Evolutionary conservation across 2,113 vertebrate species (phyloP).

Genomic region (Heterotis niloticus): DNA sequence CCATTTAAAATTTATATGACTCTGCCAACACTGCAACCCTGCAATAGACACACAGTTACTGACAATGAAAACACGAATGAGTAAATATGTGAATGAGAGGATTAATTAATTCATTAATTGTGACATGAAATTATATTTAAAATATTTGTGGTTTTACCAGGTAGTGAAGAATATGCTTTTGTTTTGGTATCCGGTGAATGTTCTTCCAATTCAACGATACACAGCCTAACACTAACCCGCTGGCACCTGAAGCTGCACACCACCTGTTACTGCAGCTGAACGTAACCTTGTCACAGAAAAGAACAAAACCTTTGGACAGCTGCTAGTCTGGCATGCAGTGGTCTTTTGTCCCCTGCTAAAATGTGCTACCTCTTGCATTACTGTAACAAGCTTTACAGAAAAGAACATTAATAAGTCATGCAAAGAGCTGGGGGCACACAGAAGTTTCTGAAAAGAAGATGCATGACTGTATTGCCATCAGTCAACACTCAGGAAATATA

Average conservation of each 20-base stretch:
- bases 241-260: background rate
- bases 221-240: too few species aligned
- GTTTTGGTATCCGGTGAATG: background rate
- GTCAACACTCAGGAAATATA: background rate
- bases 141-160: too few species aligned
- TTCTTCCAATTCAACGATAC: too few species aligned
- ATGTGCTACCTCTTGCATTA: background rate
- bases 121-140: too few species aligned
- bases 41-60: too few species aligned
- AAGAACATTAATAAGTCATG: conserved; percentile 11
- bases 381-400: background rate
- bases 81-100: too few species aligned
- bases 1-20: too few species aligned
- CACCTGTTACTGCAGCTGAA: background rate
- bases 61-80: too few species aligned
- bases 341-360: background rate
- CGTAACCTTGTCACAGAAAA: background rate
- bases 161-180: too few species aligned
- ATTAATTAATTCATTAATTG: too few species aligned
- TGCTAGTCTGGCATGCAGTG: background rate
- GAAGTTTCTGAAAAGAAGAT: background rate
- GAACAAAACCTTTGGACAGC: background rate
- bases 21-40: too few species aligned
- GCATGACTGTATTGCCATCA: conserved; percentile 1
- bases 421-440: background rate